Evolutionary conservation across 2,888 invertebrate species (phyloP), one percentile per base, ranked within the genome.

Genomic region (Sceliomorpha sp.): DNA sequence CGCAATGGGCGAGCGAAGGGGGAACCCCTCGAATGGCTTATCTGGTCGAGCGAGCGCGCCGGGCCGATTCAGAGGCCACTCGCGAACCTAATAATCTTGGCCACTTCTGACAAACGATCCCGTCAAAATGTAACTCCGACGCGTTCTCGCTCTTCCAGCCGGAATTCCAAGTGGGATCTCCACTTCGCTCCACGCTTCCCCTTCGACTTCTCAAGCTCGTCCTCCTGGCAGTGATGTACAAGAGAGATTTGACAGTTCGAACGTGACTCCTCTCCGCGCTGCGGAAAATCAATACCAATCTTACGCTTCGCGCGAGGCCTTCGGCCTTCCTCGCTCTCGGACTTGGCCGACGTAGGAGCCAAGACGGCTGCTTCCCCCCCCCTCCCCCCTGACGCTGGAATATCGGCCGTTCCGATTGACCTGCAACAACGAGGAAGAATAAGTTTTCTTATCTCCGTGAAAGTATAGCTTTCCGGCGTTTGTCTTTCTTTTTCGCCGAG

Each of bases 41-140:
- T 81, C 78, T 74, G 77, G 70, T 75, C 70, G 74, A 70, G 70
- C 75, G 76, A 75, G 72, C 72, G 72, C 68, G 75, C 77, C 76
- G 77, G 79, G 77, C 77, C 74, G 79, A 76, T 74, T 78, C 77
- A 76, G 77, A 76, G 78, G 77, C 82, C 83, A 82, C 81, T 83
- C 81, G 82, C 82, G 82, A 85, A 85, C 83, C 84, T 83, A 85
- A 85, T 85, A 85, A 85, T 82, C 83, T 79, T 73, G 79, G 77
- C 81, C 79, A 79, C 82, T 83, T 76, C 79, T 85, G 85, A 85
- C 85, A 85, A 85, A 85, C 80, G 85, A 85, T 80, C 74, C 83
- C 84, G 85, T 85, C 84, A 85, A 85, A 85, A 85, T 81, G 85
- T 85, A 83, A 85, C 83, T 82, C 81, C 81, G 77, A 66, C 74